phyloP scores from a whole-genome alignment of 1,140 invertebrate genomes.

The Drosophila pruinosa region DNA sequence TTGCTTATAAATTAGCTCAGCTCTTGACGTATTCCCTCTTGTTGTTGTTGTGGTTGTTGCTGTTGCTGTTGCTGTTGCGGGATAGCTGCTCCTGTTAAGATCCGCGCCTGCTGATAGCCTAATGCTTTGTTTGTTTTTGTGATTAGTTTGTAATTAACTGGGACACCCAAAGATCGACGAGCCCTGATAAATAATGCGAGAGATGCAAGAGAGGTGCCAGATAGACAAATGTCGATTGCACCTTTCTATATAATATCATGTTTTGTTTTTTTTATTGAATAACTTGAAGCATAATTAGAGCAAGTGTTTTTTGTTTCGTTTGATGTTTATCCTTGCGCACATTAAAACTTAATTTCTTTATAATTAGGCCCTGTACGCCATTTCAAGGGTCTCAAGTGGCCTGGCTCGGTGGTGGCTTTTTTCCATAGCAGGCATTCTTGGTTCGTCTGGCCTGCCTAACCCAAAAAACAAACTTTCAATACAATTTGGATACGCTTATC shows the following conservation, averaged over 20 bases:
- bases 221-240: conserved; percentile 78
- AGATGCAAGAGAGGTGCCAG: too few relatives aligned
- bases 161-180: conserved; percentile 21
- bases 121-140: conserved; percentile 73
- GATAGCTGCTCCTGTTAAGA: conserved; percentile 57
- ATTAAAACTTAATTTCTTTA: conserved; percentile 73
- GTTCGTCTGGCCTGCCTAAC: conserved; percentile 29
- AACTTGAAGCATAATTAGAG: conserved; percentile 56
- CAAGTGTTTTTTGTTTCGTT: conserved; percentile 34
- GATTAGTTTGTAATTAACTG: conserved; percentile 80
- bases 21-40: conserved; percentile 56
- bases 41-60: conserved; percentile 5
- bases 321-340: conserved; percentile 60
- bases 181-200: conserved; percentile 16
- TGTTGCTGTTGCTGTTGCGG: background rate
- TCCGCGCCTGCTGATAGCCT: conserved; percentile 59
- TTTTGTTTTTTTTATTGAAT: conserved; percentile 47
- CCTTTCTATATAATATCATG: conserved; percentile 28
- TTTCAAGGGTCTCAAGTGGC: background rate
- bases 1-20: conserved; percentile 71
- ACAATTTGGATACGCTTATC: conserved; percentile 66
- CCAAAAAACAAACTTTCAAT: conserved; percentile 50
- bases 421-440: conserved; percentile 23
- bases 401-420: background rate
- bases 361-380: conserved; percentile 46